Conservation (phyloP, 2,113 vertebrate species). For the Pithys albifrons region DNA sequence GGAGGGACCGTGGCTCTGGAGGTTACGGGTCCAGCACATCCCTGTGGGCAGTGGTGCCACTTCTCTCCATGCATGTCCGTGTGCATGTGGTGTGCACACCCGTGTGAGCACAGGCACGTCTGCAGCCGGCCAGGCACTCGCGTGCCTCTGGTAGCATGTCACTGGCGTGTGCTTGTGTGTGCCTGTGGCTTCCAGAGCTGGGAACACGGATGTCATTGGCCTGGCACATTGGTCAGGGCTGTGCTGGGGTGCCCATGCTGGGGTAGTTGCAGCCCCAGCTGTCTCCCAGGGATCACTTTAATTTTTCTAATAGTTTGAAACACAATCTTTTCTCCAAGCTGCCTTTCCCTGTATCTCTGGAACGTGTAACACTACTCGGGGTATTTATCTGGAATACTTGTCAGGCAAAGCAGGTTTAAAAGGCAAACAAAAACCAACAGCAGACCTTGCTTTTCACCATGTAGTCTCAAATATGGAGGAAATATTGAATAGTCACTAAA, state of each 20-base stretch:
- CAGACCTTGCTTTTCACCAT: background rate
- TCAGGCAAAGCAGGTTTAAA: background rate
- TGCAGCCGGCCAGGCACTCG: fast-evolving
- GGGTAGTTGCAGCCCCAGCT: background rate
- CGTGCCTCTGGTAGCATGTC: no score
- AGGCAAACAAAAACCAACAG: background rate
- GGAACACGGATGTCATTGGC: background rate
- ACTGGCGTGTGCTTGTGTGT: fast-evolving
- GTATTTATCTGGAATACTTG: background rate
- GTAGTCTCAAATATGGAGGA: background rate
- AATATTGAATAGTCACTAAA: background rate
- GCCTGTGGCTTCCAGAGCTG: background rate
- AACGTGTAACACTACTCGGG: fast-evolving
- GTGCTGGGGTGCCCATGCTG: fast-evolving
- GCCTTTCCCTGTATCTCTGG: background rate
- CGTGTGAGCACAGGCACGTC: fast-evolving
- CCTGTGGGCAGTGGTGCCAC: background rate
- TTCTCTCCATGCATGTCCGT: fast-evolving
- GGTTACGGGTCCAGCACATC: background rate
- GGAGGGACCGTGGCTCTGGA: background rate
- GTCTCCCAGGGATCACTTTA: background rate
- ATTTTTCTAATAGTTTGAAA: background rate
- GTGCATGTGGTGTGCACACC: fast-evolving
- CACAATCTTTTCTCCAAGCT: background rate
- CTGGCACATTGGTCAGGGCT: background rate